Base-by-base conservation (phyloP, 2,888 invertebrate genomes). In the Athalia rosae region DNA sequence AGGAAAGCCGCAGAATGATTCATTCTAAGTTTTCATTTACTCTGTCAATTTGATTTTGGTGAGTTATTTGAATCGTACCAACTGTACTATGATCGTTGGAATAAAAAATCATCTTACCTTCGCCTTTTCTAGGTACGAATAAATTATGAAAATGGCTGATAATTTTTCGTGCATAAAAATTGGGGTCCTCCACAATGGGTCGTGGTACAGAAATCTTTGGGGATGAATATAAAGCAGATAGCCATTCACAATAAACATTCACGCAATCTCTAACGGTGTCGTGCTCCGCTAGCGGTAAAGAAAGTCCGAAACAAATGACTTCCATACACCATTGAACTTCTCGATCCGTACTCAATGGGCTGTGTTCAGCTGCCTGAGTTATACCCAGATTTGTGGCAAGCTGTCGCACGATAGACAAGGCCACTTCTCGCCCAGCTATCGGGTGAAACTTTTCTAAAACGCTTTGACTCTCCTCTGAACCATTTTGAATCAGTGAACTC, bases 201-300 rank as follows among this genome's bases (percentile, higher is more conserved):
- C 94, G 93, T 0, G 99, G 99, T 15, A 98, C 95, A 83, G 97
- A 95, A 76, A 96, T 93, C 86, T 97, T 96, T 0, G 97, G 96
- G 45, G 93, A 93, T 43, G 95, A 94, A 82, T 96, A 93, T 80
- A 99, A 91, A 3, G 98, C 96, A 0, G 96, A 95, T 81, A 99
- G 91, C 99, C 99, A 99, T 87, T 99, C 98, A 89, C 98, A 98
- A 88, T 99, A 99, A 53, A 99, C 95, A 88, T 97, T 97, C 61
- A 98, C 98, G 89, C 98, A 99, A 90, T 98, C 98, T 81, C 98
- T 95, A 74, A 99, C 95, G 0, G 98, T 97, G 84, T 98, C 98
- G 89, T 98, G 97, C 90, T 99, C 98, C 53, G 94, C 92, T 66
- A 99, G 91, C 0, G 98, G 98, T 63, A 99, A 91, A 11, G 97